Base-by-base conservation (phyloP, 2,797 vertebrate species). In the Lutjanus argentimaculatus region DNA sequence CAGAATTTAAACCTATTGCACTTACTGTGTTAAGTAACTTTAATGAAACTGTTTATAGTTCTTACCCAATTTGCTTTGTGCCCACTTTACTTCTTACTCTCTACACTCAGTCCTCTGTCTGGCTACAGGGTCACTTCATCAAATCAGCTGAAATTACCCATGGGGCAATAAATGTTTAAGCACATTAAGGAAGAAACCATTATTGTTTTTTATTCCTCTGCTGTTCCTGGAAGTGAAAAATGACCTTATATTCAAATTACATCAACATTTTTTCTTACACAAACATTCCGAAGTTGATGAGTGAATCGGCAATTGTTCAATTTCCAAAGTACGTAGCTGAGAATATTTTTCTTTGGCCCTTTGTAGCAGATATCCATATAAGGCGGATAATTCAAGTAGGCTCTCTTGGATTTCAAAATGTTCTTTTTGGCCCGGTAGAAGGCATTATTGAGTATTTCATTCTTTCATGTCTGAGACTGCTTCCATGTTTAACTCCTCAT, bases 401-500 rank as follows among this genome's bases (percentile, higher is more conserved):
- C 52, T 77, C 43, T 80, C 72, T 65, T 85, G 85, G 85, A 88
- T 81, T 75, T 85, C 22, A 79, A 73, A 84, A 80, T 92, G 86
- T 91, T 89, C 74, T 73, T 90, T 87, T 92, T 94, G 91, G 90
- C 90, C 57, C 45, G 7, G 49, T 73, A 70, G 67, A 83, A 88
- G 70, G 75, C 75, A 83, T 93, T 86, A 90, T 88, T 93, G 71
- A 90, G 76, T 84, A 82, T 75, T 85, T 92, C 75, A 88, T 92
- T 91, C 87, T 81, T 89, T 92, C 80, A 85, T 87, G 83, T 86
- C 88, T 92, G 89, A 90, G 80, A 76, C 68, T 84, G 81, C 82
- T 88, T 91, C 86, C 84, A 71, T 83, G 63, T 89, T 88, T 78
- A 86, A 86, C 83, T 89, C 84, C 70, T 80, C 69, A 76, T 84